Evolutionary conservation across 2,797 vertebrate genomes (phyloP).

Genomic region (Anomalospiza imberbis): DNA sequence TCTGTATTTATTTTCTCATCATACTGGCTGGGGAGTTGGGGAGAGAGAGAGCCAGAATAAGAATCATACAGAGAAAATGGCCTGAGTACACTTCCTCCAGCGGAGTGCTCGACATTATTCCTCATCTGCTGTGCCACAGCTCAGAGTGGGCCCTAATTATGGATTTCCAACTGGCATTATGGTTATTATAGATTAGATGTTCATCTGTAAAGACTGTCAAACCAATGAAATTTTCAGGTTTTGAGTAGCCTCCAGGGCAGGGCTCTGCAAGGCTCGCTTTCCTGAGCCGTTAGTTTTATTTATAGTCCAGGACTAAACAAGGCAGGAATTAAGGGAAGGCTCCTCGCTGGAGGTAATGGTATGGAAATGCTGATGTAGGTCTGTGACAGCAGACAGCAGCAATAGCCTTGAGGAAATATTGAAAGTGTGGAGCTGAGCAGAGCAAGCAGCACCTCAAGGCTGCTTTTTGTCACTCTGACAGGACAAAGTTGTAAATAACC

Average conservation of each 20-base stretch:
- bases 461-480: slow-evolving; percentile 52
- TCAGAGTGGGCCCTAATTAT: slow-evolving; percentile 64
- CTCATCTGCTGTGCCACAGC: slow-evolving; percentile 16
- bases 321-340: slow-evolving; percentile 62
- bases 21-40: slow-evolving; percentile 20
- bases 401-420: neutral
- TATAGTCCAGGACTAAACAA: slow-evolving; percentile 56
- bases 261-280: slow-evolving; percentile 21
- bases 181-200: slow-evolving; percentile 50
- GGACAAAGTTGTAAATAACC: slow-evolving; percentile 14
- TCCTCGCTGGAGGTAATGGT: slow-evolving; percentile 23
- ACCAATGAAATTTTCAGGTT: slow-evolving; percentile 25
- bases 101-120: neutral
- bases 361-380: slow-evolving; percentile 49
- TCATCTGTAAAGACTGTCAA: slow-evolving; percentile 34
- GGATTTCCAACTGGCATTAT: slow-evolving; percentile 60
- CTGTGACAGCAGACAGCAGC: slow-evolving; percentile 35
- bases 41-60: slow-evolving; percentile 15
- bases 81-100: slow-evolving; percentile 21
- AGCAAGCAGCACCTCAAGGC: slow-evolving; percentile 11
- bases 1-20: slow-evolving; percentile 55
- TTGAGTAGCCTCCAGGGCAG: slow-evolving; percentile 31
- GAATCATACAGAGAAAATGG: slow-evolving; percentile 28
- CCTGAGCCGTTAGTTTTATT: slow-evolving; percentile 46
- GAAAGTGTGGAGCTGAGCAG: slow-evolving; percentile 33